phyloP scores from a whole-genome alignment of 2,113 vertebrate genomes.

The Megaleporinus macrocephalus region DNA sequence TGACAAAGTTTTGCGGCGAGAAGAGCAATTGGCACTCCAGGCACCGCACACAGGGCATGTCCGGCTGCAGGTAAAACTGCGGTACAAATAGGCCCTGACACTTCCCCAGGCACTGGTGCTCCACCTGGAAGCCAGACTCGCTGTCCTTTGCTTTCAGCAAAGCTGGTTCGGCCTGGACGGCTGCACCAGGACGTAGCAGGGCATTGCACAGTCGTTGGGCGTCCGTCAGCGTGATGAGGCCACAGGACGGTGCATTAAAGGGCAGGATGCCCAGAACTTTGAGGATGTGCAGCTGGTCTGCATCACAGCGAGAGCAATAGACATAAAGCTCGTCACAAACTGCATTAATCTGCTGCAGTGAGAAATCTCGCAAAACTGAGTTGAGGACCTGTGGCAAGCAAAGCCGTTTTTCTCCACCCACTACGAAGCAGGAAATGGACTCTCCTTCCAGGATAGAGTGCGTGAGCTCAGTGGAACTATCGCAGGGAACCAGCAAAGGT shows the following conservation, averaged over 20 bases:
- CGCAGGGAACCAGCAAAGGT: slow-evolving; percentile 92
- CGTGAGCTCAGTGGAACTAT: slow-evolving; percentile 96
- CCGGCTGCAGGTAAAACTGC: slow-evolving; percentile 91
- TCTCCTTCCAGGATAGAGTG: slow-evolving; percentile 94
- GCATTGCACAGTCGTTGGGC: slow-evolving; percentile 96
- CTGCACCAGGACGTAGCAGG: slow-evolving; percentile 87
- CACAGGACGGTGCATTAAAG: slow-evolving; percentile 95
- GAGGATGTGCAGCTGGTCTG: slow-evolving; percentile 94
- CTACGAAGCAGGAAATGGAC: slow-evolving; percentile 96
- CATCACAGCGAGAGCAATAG: slow-evolving; percentile 95
- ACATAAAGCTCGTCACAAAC: slow-evolving; percentile 97
- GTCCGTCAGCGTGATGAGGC: slow-evolving; percentile 95
- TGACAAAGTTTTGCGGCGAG: slow-evolving; percentile 95
- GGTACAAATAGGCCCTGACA: slow-evolving; percentile 96
- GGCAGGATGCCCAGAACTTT: slow-evolving; percentile 98
- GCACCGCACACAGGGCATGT: slow-evolving; percentile 94
- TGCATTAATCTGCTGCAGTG: slow-evolving; percentile 96
- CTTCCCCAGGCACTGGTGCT: slow-evolving; percentile 97
- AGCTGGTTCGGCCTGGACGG: slow-evolving; percentile 82
- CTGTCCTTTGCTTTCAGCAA: slow-evolving; percentile 84
- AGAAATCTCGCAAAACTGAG: slow-evolving; percentile 95
- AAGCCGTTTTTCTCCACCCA: slow-evolving; percentile 96
- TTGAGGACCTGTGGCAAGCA: slow-evolving; percentile 97
- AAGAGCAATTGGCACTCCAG: slow-evolving; percentile 95
- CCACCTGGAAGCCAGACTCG: slow-evolving; percentile 93